Evolutionary conservation across 2,888 invertebrate species (phyloP), one percentile per base, ranked within the genome.

Genomic region (Malacosoma neustria): DNA sequence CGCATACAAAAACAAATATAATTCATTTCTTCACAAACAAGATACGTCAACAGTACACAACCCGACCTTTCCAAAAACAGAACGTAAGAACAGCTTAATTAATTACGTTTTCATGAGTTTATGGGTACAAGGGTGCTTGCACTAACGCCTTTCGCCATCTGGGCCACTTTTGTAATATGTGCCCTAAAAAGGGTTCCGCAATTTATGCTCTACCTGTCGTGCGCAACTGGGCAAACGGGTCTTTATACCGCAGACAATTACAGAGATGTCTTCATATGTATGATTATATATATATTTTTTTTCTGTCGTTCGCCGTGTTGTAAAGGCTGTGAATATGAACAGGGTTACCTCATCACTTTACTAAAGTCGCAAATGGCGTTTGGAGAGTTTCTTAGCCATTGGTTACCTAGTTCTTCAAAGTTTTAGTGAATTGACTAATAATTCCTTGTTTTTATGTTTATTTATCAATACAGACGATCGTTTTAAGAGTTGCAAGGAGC

Each of bases 141-240:
- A 35, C 30, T 30, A 30, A 35, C 35, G 35, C 35, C 35, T 22
- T 22, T 22, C 22, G 40, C 46, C 55, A 48, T 37, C 48, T 61
- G 62, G 54, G 65, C 63, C 61, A 72, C 68, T 72, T 72, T 67
- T 63, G 68, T 71, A 68, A 68, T 70, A 64, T 63, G 62, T 61
- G 55, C 54, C 62, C 63, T 64, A 29, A 57, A 72, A 74, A 72
- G 69, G 75, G 70, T 66, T 54, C 51, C 41, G 49, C 56, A 72
- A 76, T 77, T 73, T 77, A 81, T 72, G 66, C 71, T 65, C 57
- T 62, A 73, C 72, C 71, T 75, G 76, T 75, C 73, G 56, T 51
- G 46, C 54, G 49, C 79, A 80, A 64, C 67, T 72, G 69, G 40
- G 49, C 51, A 48, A 51, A 56, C 72, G 22, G 22, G 9, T 22